Conservation (phyloP, 2,888 invertebrate genomes). For the Hofmannophila pseudospretella region DNA sequence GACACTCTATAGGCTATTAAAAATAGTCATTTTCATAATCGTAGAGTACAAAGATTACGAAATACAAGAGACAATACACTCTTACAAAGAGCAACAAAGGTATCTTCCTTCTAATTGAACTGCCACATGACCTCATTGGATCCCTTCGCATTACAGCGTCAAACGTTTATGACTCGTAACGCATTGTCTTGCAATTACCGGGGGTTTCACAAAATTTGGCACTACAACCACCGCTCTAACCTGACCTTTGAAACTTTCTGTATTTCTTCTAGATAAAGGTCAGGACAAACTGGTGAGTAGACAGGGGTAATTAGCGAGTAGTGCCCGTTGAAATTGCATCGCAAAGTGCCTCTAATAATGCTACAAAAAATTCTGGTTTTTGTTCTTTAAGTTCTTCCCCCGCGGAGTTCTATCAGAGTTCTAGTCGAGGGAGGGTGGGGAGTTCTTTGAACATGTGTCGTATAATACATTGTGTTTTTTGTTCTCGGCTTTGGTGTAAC, state of each 20-base stretch:
- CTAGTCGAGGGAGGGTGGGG: not conserved
- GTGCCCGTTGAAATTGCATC: slow-evolving; percentile 55
- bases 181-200: slow-evolving; percentile 70
- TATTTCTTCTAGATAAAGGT: slow-evolving; percentile 21
- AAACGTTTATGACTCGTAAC: slow-evolving; percentile 57
- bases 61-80: slow-evolving; percentile 2
- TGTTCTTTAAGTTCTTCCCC: not conserved
- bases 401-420: not conserved
- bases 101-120: slow-evolving; percentile 24
- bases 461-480: slow-evolving; percentile 45
- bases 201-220: slow-evolving; percentile 68
- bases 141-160: slow-evolving; percentile 51
- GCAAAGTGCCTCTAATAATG: slow-evolving; percentile 61
- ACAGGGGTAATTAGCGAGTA: slow-evolving; percentile 52
- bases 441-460: not conserved
- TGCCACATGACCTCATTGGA: slow-evolving; percentile 48
- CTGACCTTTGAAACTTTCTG: slow-evolving; percentile 2
- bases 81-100: slow-evolving; percentile 12
- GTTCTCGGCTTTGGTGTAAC: slow-evolving; percentile 40
- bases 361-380: not conserved
- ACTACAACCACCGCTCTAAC: slow-evolving; percentile 34
- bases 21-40: too few species aligned
- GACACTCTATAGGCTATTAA: too few species aligned
- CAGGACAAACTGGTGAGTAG: slow-evolving; percentile 20
- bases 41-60: too few species aligned